Evolutionary conservation across 2,888 invertebrate species (phyloP).

Genomic region (Eudasyphora cyanicolor): DNA sequence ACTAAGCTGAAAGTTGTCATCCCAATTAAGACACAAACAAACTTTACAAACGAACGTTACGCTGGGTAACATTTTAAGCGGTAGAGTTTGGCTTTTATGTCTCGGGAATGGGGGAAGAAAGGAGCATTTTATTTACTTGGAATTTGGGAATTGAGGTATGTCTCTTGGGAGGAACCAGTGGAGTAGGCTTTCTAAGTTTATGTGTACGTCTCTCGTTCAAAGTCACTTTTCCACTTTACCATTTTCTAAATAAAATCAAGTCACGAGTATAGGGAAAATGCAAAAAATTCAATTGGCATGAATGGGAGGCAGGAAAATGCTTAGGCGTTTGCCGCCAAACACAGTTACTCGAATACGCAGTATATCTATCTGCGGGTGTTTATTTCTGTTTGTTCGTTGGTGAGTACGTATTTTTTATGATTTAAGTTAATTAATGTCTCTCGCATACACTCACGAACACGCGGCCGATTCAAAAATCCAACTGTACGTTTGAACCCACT

Average conservation of each 20-base stretch:
- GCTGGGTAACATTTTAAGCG: background rate
- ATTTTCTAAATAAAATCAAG: too few species aligned
- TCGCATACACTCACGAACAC: background rate
- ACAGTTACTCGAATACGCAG: too few species aligned
- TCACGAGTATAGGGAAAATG: background rate
- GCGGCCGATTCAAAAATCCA: background rate
- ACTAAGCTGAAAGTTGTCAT: too few species aligned
- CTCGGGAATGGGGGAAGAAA: background rate
- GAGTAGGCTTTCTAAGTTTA: too few species aligned
- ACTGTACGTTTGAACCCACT: background rate
- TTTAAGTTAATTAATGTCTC: slow-evolving; percentile 45
- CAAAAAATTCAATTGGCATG: background rate
- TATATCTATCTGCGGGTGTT: too few species aligned
- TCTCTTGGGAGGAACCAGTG: too few species aligned
- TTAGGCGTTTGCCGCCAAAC: slow-evolving; percentile 28
- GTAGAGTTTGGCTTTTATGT: background rate
- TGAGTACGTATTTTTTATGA: slow-evolving; percentile 20
- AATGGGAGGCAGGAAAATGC: slow-evolving; percentile 28
- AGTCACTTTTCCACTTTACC: slow-evolving; percentile 28
- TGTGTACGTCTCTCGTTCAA: background rate
- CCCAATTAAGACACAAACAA: too few species aligned
- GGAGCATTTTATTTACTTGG: background rate
- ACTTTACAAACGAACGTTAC: background rate
- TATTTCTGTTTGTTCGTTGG: too few species aligned
- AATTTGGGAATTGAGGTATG: too few species aligned